Evolutionary conservation across 2,888 invertebrate genomes (phyloP), one percentile per base, ranked within the genome.

Genomic region (Rhagium mordax): DNA sequence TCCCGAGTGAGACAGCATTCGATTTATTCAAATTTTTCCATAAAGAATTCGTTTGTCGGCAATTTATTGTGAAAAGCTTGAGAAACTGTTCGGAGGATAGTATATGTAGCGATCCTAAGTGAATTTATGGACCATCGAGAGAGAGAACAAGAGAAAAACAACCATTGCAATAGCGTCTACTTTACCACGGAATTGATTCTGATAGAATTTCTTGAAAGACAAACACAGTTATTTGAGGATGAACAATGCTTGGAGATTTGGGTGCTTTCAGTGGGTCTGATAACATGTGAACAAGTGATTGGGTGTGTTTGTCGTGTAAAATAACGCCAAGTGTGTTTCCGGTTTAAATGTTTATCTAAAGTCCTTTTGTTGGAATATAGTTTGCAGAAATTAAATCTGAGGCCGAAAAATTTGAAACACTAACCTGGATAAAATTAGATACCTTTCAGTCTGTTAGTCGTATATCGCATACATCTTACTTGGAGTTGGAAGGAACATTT

Each of bases 201-300:
- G 48, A 47, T 47, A n/a, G 48, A 48, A 13, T 62, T 62, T 15
- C 61, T 20, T 10, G 21, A 47, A 21, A 62, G 61, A 41, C 41
- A 62, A 62, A 62, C 47, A 62, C 15, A 15, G 27, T 57, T 27
- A 15, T 57, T 57, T 57, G 24, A 57, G 13, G 18, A n/a, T 21
- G 53, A 33, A 33, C 51, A 18, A 51, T 18, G 51, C 10, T 53
- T 10, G 21, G 27, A 24, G 55, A 53, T 33, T 33, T 33, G 33
- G 2, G 8, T 33, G 33, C 16, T 53, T 21, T 21, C 20, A 53
- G 7, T 53, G 21, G 5, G 13, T 53, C 27, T 15, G 55, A 57
- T 57, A 57, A 57, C n/a, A 55, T 55, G 55, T 27, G 24, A 57
- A 57, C 55, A 57, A 18, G 24, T 57, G 27, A 27, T 20, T 57